phyloP scores from a whole-genome alignment of 2,113 vertebrate species.

The Lutjanus erythropterus region DNA sequence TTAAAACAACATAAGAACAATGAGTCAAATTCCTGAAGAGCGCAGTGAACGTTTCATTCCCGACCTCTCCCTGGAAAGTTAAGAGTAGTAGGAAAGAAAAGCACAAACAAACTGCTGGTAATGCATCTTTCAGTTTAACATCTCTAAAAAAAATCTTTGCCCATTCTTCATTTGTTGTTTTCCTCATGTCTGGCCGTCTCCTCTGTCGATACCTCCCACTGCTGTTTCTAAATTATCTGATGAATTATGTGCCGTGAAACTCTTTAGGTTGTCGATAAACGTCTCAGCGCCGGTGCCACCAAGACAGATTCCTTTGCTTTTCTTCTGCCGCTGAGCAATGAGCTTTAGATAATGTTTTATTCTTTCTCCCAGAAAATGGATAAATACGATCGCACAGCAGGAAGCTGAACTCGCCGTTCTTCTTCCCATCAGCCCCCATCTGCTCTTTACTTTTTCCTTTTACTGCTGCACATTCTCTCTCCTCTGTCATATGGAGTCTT shows the following conservation, averaged over 20 bases:
- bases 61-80: background rate
- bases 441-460: background rate
- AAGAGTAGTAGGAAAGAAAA: background rate
- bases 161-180: background rate
- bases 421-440: background rate
- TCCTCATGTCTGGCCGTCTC: background rate
- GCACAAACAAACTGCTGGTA: background rate
- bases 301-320: slow-evolving; percentile 10
- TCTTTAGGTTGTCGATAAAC: slow-evolving; percentile 42
- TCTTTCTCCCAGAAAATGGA: background rate
- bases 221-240: slow-evolving; percentile 34
- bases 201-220: slow-evolving; percentile 25
- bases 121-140: background rate
- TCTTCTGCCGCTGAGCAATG: slow-evolving; percentile 1
- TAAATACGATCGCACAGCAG: background rate
- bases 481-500: background rate
- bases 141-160: background rate
- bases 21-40: background rate
- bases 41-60: background rate
- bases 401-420: background rate
- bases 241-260: slow-evolving; percentile 33
- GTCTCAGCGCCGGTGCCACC: background rate
- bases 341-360: slow-evolving; percentile 15
- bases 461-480: too few relatives aligned
- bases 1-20: too few relatives aligned